These are phyloP conservation scores for Uromys caudimaculatus DNA, from an alignment of 2,797 vertebrate species.

Conservation along the genomic window DNA sequence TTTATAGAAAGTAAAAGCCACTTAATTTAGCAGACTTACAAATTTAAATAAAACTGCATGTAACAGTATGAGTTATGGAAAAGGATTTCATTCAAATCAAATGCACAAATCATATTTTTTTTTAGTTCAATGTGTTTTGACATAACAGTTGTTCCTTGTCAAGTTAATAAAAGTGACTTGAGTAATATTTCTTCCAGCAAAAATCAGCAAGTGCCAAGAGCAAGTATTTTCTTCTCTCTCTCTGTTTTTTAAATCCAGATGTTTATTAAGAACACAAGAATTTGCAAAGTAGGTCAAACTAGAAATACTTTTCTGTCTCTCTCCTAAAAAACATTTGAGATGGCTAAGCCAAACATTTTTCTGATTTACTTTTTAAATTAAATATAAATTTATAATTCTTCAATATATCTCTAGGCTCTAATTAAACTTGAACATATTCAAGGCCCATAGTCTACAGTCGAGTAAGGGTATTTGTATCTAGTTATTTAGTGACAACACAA, in stretches of 20 bases:
- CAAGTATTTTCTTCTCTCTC: conserved; percentile 77
- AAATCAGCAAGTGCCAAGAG: conserved; percentile 78
- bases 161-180: conserved; percentile 84
- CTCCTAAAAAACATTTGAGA: not conserved
- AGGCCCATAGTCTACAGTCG: not conserved
- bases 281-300: conserved; percentile 65
- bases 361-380: not conserved
- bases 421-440: conserved; percentile 6
- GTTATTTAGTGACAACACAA: not conserved
- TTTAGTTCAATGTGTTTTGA: conserved; percentile 84
- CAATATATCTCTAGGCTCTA: not conserved
- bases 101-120: conserved; percentile 70
- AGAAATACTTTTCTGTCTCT: conserved; percentile 15
- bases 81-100: conserved; percentile 81
- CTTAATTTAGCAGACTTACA: conserved; percentile 17
- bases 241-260: conserved; percentile 68
- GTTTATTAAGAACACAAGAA: conserved; percentile 70
- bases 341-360: not conserved
- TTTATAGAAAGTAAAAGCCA: conserved; percentile 35
- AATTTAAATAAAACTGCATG: conserved; percentile 47
- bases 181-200: conserved; percentile 83
- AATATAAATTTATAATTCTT: not conserved
- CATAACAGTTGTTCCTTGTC: conserved; percentile 86
- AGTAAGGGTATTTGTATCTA: conserved; percentile 17
- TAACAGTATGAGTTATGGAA: conserved; percentile 27